Base-by-base conservation (phyloP, 2,888 invertebrate genomes). In the Sarcophaga rosellei region DNA sequence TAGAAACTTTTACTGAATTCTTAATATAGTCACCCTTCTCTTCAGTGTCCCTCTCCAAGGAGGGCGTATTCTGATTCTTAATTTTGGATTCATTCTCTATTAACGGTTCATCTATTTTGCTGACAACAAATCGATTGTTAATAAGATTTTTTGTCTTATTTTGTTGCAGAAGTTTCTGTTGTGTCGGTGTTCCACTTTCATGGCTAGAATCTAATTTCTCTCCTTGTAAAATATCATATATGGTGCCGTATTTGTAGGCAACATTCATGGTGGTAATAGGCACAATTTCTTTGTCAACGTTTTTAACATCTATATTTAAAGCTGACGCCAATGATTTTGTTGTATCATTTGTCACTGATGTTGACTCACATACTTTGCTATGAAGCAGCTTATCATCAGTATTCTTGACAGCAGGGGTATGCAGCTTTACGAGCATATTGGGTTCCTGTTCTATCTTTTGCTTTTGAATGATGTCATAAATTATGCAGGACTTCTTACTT, bases 151-250 rank as follows among this genome's bases (percentile, higher is more conserved):
- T 80, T 10, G 66, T 47, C 63, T 72, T 81, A 44, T 62, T 72
- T 21, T 76, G 70, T 74, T 57, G 73, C 66, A 44, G n/a, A 4
- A 15, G 69, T 10, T 35, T 35, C 35, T 61, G 6, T 57, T 65
- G 72, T 44, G 44, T 25, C n/a, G 75, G 61, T 35, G 68, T 21
- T 8, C 66, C 74, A 45, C 79, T 76, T 44, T 83, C 86, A 21
- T 45, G 68, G 47, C 44, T 80, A 72, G 88, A 84, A 85, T 91
- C 91, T 62, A 89, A 87, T 88, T 90, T 91, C 87, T 90, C 91
- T 83, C 91, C 91, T 89, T 93, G 92, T 86, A 93, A 89, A 77
- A 93, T 93, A 88, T 93, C 93, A 88, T 93, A 93, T 88, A 93
- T 93, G 65, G 93, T 93, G 87, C 92, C 93, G 89, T 93, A 92